A percentile compares a stretch with the other conserved stretches of the same genome.
Conservation (phyloP, 37 sponge, comb jelly and placozoan genomes). For the Eunapius fragilis region DNA sequence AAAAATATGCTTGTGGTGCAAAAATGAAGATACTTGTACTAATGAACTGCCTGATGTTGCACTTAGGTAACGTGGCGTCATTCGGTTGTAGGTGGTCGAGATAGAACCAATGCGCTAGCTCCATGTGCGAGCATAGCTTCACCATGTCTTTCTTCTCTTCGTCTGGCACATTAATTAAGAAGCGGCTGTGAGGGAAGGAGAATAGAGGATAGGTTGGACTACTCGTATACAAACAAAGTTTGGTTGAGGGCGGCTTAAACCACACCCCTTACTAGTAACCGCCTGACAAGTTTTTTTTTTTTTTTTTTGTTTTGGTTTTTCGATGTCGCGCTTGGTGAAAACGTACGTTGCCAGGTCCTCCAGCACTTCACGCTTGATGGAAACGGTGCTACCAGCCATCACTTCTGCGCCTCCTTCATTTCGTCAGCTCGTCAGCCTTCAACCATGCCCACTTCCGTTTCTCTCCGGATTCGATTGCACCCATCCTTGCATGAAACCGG, state of each 20-base stretch:
- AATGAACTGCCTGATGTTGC: slow-evolving; percentile 81
- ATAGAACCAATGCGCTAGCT: slow-evolving; percentile 92
- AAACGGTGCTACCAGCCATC: not conserved
- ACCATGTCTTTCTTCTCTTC: slow-evolving; percentile 77
- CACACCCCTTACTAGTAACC: not conserved
- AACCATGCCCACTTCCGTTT: not conserved
- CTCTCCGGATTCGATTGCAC: not conserved
- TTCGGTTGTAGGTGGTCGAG: slow-evolving; percentile 79
- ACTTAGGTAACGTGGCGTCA: slow-evolving; percentile 70
- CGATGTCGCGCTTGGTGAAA: no score
- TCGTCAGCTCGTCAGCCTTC: not conserved
- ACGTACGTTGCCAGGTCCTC: slow-evolving; percentile 63
- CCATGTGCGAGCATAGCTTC: slow-evolving; percentile 80
- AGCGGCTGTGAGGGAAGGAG: slow-evolving; percentile 52
- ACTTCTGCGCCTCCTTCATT: not conserved
- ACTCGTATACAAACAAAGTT: no score
- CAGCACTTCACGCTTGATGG: slow-evolving; percentile 53
- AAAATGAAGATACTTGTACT: slow-evolving; percentile 70
- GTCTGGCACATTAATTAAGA: slow-evolving; percentile 78
- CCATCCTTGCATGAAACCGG: not conserved
- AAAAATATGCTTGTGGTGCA: not conserved
- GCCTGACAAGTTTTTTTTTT: no score
- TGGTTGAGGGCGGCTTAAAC: no score
- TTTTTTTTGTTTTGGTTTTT: no score
- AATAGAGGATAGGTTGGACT: no score